Evolutionary conservation across 2,797 vertebrate species (phyloP), one percentile per base, ranked within the genome.

Genomic region (Lateolabrax maculatus): DNA sequence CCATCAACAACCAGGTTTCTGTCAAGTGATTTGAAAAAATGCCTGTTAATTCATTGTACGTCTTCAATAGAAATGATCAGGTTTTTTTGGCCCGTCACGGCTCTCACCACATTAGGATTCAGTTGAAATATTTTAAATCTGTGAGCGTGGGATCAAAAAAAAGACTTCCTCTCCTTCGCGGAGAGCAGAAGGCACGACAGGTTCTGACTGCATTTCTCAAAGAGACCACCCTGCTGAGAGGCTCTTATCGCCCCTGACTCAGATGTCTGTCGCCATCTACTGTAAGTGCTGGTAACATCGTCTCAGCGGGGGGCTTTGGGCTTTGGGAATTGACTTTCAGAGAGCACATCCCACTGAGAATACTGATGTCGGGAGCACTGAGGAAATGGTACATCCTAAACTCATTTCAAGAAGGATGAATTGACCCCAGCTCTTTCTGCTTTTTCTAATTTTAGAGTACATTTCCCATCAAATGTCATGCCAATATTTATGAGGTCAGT

Each of bases 221-320:
- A 84, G 41, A 70, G 79, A 58, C 76, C 84, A 66, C 75, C 89
- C 86, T 48, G 74, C 89, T 85, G 90, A 66, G 87, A 86, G 58
- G 37, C 43, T 79, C 85, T 87, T 84, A 87, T 89, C 77, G 2
- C 29, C 21, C 12, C 68, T 84, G 88, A 79, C 72, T 88, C 90
- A 84, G 84, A 88, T 34, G 27, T 75, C 86, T 90, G 85, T 85
- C 81, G 73, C 90, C 90, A 90, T 89, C 90, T 90, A 89, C 90
- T 84, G 91, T 61, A 66, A 84, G 85, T 63, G 79, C 60, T 51
- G 36, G 66, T 84, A 79, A 86, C 52, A 72, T 69, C 39, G 39
- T 73, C 60, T 62, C 79, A 74, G 85, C 34, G 15, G 87, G 87
- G 78, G 62, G 52, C 23, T 2, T 1, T 41, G 36, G 51, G 61